Evolutionary conservation across 2,888 invertebrate genomes (phyloP), one percentile per base, ranked within the genome.

Genomic region (Eristalis tenax): DNA sequence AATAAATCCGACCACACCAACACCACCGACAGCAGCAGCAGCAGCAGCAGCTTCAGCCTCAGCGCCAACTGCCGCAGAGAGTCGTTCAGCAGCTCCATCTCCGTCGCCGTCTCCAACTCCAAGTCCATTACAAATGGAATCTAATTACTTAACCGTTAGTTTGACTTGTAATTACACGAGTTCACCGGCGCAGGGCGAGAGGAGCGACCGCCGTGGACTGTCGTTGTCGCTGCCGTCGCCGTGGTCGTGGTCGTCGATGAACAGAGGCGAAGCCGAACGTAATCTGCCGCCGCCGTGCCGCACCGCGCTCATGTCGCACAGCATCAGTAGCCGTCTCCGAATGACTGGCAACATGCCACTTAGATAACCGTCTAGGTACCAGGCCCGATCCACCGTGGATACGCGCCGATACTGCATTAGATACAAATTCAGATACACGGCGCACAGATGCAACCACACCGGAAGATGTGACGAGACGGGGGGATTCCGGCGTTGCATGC

Each of bases 81-180:
- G 38, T 13, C 13, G 38, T 38, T 61, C 59, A 80, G 70, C 59
- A 66, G 56, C 43, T 43, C 23, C 18, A n/a, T 38, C 56, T 18
- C 35, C 71, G 73, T 23, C 57, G 50, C 59, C 56, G 22, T 18
- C 32, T 15, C 35, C 64, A n/a, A 23, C 59, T 76, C 83, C 87
- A 50, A 83, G 57, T 87, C 83, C 64, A 86, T 89, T 86, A 89
- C 89, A 89, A 89, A 89, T 88, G 88, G 84, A 89, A 89, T 89
- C 89, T 89, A 89, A 89, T 89, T 89, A 89, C 89, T 88, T 89
- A 89, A 89, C 89, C 89, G 89, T 89, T 89, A 89, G 85, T 82
- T 82, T 86, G 85, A 83, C 79, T 85, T 88, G 89, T 87, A 87
- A 87, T 87, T 87, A 87, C 87, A 87, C 87, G 87, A 87, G 83